phyloP scores from a whole-genome alignment of 2,113 vertebrate genomes.

The Stictonetta naevosa region DNA sequence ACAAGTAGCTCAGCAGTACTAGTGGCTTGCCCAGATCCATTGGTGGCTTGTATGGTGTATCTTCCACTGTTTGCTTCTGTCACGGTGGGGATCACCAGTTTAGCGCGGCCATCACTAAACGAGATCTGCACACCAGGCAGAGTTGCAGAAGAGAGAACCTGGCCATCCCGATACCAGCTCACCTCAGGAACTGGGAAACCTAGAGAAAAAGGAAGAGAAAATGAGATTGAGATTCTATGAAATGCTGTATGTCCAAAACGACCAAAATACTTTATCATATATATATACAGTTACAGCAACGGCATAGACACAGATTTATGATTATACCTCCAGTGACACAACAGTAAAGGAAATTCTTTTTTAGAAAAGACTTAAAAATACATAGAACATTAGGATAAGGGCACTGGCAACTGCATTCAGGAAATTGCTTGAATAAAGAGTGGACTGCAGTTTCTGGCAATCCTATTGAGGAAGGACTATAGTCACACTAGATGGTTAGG shows the following conservation, averaged over 20 bases:
- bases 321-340: not conserved
- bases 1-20: constrained; percentile 97
- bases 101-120: constrained; percentile 98
- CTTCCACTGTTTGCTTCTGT: constrained; percentile 91
- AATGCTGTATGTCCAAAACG: not conserved
- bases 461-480: not conserved
- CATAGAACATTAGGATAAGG: not conserved
- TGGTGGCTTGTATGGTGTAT: constrained; percentile 95
- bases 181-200: constrained; percentile 99
- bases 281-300: accelerated
- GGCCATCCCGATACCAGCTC: constrained; percentile 99
- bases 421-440: not conserved
- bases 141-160: constrained; percentile 93
- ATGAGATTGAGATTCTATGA: not conserved
- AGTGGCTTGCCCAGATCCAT: constrained; percentile 96
- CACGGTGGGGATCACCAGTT: constrained; percentile 92
- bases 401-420: not conserved
- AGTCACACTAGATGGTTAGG: not conserved
- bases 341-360: not conserved
- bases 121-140: constrained; percentile 96
- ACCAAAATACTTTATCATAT: accelerated
- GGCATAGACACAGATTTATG: not conserved
- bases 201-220: constrained; percentile 33
- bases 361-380: not conserved
- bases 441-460: not conserved